Percentiles rank a stretch among this genome's conserved stretches.
phyloP scores from a whole-genome alignment of 2,888 invertebrate genomes.

The Cephus nigrinus region DNA sequence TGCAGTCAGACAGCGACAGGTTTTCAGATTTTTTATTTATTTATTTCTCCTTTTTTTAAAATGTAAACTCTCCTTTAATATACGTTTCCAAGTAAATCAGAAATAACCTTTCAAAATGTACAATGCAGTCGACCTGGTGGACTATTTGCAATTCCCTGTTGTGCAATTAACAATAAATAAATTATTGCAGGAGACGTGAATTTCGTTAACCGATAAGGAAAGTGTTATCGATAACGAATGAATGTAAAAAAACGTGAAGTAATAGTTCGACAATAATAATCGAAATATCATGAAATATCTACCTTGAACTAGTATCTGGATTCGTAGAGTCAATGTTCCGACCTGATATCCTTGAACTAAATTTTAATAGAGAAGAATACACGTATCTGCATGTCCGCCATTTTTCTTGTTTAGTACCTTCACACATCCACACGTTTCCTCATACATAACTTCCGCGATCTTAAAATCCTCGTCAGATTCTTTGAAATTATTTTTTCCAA shows the following conservation, averaged over 20 bases:
- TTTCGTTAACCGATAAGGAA: not conserved
- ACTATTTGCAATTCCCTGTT: not conserved
- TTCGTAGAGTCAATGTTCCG: conserved; percentile 30
- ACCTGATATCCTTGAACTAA: conserved; percentile 35
- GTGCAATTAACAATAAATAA: not conserved
- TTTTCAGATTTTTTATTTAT: not conserved
- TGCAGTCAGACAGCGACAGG: not conserved
- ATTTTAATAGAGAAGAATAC: conserved; percentile 15
- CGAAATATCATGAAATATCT: conserved; percentile 3
- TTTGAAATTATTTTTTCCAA: not conserved
- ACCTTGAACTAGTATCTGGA: conserved; percentile 35
- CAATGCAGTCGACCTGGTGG: not conserved
- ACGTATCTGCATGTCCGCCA: not conserved
- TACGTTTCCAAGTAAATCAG: not conserved
- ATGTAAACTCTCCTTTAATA: not conserved
- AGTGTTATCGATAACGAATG: not conserved
- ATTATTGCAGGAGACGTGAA: not conserved
- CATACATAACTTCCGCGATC: not conserved
- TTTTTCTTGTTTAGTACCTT: not conserved
- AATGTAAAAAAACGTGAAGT: not conserved
- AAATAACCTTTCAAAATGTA: not conserved
- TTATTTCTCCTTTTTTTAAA: not conserved
- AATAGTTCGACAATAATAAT: not conserved
- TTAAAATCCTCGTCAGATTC: not conserved
- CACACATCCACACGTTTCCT: not conserved